Conservation (phyloP, 2,113 vertebrate genomes). For the Melanerpes formicivorus region DNA sequence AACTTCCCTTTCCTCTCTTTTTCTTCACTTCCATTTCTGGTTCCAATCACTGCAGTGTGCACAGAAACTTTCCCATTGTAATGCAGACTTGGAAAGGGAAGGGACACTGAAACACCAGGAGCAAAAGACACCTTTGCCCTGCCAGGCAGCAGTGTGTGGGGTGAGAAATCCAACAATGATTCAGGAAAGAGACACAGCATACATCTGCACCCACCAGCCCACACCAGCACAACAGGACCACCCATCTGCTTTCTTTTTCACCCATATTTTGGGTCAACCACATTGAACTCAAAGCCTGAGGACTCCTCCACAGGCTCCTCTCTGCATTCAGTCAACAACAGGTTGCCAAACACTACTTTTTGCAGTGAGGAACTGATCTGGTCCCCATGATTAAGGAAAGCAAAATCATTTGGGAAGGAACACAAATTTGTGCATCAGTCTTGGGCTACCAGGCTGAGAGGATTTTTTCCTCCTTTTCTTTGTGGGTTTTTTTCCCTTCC, state of each 20-base stretch:
- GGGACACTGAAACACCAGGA: not conserved
- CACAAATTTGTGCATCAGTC: not conserved
- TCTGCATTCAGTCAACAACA: not conserved
- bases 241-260: not conserved
- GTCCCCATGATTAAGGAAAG: not conserved
- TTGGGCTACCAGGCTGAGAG: no score
- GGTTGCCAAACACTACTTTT: not conserved
- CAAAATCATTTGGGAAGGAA: not conserved
- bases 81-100: not conserved
- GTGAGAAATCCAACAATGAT: no score
- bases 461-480: not conserved
- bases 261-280: not conserved
- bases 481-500: no score
- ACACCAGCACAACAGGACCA: not conserved
- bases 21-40: not conserved
- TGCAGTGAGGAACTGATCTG: not conserved
- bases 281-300: not conserved
- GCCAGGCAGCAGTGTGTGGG: fast-evolving
- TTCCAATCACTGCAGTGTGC: not conserved
- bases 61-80: not conserved
- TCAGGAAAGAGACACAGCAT: not conserved
- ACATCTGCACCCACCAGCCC: not conserved
- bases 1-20: not conserved
- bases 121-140: not conserved
- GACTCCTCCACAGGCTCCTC: not conserved